Percentiles rank a stretch among this genome's conserved stretches.
phyloP scores from a whole-genome alignment of 2,113 vertebrate genomes.

The Panthera uncia region DNA sequence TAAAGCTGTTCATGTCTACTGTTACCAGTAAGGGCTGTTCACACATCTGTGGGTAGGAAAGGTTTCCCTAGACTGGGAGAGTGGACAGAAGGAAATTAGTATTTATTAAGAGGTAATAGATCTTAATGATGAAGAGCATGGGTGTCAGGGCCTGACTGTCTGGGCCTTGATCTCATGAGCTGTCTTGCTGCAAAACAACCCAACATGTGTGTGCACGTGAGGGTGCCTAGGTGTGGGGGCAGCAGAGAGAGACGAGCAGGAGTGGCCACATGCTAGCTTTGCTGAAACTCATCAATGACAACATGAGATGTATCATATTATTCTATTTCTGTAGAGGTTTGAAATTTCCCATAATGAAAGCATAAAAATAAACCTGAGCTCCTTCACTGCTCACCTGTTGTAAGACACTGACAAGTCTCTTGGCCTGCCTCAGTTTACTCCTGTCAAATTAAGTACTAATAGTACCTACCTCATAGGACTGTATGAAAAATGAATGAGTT shows the following conservation, averaged over 20 bases:
- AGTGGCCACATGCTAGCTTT: not conserved
- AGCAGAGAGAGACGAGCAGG: not conserved
- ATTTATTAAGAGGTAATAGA: not conserved
- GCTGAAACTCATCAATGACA: not conserved
- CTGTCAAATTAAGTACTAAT: not conserved
- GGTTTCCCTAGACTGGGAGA: not conserved
- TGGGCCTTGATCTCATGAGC: not conserved
- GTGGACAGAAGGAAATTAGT: not conserved
- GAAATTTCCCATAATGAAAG: not conserved
- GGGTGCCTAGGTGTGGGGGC: not conserved
- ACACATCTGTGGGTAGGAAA: not conserved
- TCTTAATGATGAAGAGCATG: not conserved
- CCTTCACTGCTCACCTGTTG: not conserved
- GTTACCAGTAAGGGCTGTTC: not conserved
- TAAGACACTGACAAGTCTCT: not conserved
- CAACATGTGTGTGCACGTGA: fast-evolving
- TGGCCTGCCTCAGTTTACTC: not conserved
- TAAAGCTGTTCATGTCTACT: not conserved
- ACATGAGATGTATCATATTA: not conserved
- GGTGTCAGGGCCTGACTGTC: not conserved
- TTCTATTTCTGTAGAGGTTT: not conserved
- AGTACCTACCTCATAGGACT: not conserved
- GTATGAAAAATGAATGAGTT: not conserved
- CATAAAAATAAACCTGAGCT: not conserved
- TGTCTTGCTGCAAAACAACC: not conserved